Evolutionary conservation across 1,140 invertebrate genomes (phyloP), one percentile per base, ranked within the genome.

Genomic region (Helicoverpa zea): DNA sequence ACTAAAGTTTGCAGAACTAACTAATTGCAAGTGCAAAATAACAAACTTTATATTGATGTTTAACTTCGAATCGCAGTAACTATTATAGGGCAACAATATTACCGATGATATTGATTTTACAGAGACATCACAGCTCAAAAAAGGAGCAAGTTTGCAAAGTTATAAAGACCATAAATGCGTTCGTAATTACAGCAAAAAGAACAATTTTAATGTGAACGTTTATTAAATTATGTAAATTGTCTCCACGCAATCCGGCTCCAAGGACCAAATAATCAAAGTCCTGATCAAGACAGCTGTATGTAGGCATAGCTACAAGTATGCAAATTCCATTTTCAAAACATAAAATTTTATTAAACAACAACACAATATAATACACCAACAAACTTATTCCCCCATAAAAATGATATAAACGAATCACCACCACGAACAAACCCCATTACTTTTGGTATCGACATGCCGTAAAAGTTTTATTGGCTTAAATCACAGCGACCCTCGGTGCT

Each of bases 401-500:
- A 47, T 43, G 18, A 51, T 52, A 77, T 63, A 63, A 76, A 63
- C 47, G 58, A 76, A 63, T 63, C 59, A 51, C 18, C 59, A 77
- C 59, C 47, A 52, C 58, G 58, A 77, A 77, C 74, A 77, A 77
- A 77, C 74, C 74, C 74, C 74, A 77, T 49, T 52, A 43, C 43
- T 64, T 47, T 61, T 64, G 52, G 68, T 52, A 77, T 77, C 61
- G 61, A 77, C 74, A 77, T n/a, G 49, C 59, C 47, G 52, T 77
- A 77, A 75, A 75, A 77, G 74, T 77, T 63, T 61, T 61, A 77
- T 61, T 63, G 49, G 43, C 13, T 77, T 64, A 77, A 77, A 77
- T 77, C 59, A 77, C 3, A 14, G 73, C 58, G n/a, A 75, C 73
- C 73, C 73, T 61, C 73, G 9, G 16, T n/a, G 13, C n/a, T 7